These are phyloP conservation scores for Origma solitaria DNA, from an alignment of 2,113 vertebrate genomes.

Conservation along the genomic window DNA sequence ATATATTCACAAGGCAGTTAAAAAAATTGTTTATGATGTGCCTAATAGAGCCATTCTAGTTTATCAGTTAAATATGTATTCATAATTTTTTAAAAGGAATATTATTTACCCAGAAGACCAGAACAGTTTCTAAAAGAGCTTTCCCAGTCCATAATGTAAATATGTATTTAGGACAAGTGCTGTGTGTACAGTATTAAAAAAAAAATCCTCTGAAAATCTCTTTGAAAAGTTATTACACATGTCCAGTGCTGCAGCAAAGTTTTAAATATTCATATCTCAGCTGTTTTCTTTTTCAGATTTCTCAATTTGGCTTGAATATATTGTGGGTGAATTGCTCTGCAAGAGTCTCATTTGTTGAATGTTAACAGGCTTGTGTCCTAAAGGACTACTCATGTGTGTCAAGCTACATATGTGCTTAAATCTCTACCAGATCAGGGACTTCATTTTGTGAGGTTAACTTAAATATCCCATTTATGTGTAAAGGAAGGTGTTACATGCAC, in stretches of 20 bases:
- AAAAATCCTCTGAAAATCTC: conserved; percentile 50
- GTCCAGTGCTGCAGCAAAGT: conserved; percentile 45
- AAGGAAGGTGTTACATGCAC: background rate
- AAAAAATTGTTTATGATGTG: conserved; percentile 43
- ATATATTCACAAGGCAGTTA: background rate
- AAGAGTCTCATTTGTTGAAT: background rate
- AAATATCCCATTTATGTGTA: background rate
- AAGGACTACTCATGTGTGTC: background rate
- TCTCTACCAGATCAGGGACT: background rate
- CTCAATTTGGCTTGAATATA: conserved; percentile 1
- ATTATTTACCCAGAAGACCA: conserved; percentile 53
- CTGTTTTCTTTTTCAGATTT: conserved; percentile 40
- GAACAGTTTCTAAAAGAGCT: conserved; percentile 49
- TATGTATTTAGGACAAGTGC: conserved; percentile 69
- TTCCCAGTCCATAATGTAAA: conserved; percentile 60
- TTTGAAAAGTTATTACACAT: conserved; percentile 67
- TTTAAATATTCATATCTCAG: conserved; percentile 69
- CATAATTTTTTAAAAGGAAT: conserved; percentile 58
- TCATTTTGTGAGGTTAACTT: background rate
- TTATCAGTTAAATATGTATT: conserved; percentile 52
- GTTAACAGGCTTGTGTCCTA: background rate
- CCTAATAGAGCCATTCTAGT: conserved; percentile 45
- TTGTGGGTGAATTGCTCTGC: background rate
- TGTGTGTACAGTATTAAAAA: conserved; percentile 51
- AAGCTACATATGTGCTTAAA: background rate